Base-by-base conservation (phyloP, 2,113 vertebrate species). In the Chunga burmeisteri region DNA sequence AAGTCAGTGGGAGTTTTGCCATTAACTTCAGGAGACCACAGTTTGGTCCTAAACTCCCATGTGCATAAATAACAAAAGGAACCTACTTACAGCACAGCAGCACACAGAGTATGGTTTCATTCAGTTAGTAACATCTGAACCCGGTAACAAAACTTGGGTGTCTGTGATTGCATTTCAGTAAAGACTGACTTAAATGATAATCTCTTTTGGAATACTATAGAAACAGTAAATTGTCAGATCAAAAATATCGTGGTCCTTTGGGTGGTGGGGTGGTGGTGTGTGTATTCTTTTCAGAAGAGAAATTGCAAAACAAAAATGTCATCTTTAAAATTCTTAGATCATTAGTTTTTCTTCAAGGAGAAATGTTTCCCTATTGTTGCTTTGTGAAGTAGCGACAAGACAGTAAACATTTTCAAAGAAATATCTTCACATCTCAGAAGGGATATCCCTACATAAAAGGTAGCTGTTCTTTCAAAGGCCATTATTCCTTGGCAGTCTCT, bases 1-100 rank as follows among this genome's bases (percentile, higher is more conserved):
- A 96, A 94, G 95, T 91, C 92, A 84, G 80, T 90, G 79, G 82
- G 95, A 97, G 90, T 72, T 95, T 90, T 94, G 67, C 84, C 83
- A 95, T 96, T 92, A 88, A 86, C 78, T 96, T 94, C 16, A 84
- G 53, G n/a, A 88, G 73, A 62, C 71, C 66, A 79, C 22, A 87
- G 50, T 70, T 93, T 91, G 73, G 67, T 90, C 85, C 70, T 84
- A 50, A 93, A 80, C 49, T 92, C 44, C 36, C 29, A 34, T 52
- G 32, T 71, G 77, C 49, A 36, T 65, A 63, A 61, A 58, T 91
- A 86, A 92, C 75, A 81, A 94, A 93, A 84, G 56, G 79, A 84
- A 82, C 56, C 81, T n/a, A 87, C 88, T 91, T 81, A 61, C 59
- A 74, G 56, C 81, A 44, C 44, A 34, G 49, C 3, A 2, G 78